These are phyloP conservation scores for Varecia variegata DNA, from an alignment of 2,797 vertebrate species.

Conservation along the genomic window DNA sequence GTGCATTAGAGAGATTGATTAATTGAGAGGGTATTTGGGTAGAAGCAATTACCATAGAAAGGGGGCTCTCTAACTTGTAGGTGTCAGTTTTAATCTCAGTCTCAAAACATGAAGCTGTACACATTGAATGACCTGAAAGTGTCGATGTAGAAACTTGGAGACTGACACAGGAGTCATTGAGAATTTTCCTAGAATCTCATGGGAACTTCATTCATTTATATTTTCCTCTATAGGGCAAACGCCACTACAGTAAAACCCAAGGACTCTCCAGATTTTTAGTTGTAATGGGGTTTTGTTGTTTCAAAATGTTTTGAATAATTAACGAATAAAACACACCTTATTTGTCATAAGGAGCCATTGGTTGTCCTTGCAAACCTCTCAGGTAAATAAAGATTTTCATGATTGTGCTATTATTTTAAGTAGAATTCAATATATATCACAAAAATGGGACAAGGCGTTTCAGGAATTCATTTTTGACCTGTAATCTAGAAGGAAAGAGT, in stretches of 20 bases:
- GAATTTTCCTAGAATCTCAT: neutral
- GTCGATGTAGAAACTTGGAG: neutral
- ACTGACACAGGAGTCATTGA: neutral
- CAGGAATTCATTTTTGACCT: neutral
- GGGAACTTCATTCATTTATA: neutral
- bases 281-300: constrained; percentile 18
- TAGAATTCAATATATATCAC: neutral
- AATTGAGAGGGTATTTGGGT: neutral
- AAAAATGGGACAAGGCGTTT: neutral
- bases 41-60: neutral
- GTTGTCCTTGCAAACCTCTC: neutral
- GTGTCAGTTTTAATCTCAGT: neutral
- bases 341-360: neutral
- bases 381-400: constrained; percentile 9
- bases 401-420: constrained; percentile 25
- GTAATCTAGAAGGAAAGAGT: neutral
- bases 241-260: neutral
- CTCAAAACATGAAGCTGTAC: neutral
- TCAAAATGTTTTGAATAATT: constrained; percentile 37
- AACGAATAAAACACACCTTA: neutral
- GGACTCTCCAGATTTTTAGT: neutral
- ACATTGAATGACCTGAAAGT: neutral
- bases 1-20: neutral
- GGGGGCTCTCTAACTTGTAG: neutral
- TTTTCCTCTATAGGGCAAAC: neutral